These are phyloP conservation scores for Heliothis peltigera DNA, from an alignment of 2,888 invertebrate genomes.

Conservation along the genomic window DNA sequence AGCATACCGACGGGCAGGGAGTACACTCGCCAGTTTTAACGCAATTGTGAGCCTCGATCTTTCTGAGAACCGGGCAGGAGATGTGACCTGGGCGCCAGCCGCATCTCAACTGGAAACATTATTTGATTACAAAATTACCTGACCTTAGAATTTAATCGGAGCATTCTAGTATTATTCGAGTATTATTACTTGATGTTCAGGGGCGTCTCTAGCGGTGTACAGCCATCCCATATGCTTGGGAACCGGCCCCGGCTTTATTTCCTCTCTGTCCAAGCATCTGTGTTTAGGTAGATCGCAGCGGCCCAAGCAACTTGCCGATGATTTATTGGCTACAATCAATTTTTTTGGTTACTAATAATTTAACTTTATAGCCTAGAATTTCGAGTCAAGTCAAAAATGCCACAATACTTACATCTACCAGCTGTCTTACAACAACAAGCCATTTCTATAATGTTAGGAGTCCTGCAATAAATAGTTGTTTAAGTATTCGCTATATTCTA, in stretches of 20 bases:
- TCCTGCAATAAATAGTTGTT: slow-evolving; percentile 28
- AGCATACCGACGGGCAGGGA: slow-evolving; percentile 69
- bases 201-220: slow-evolving; percentile 82
- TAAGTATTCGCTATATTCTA: background rate
- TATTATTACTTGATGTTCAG: slow-evolving; percentile 80
- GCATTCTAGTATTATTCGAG: too few relatives aligned
- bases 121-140: slow-evolving; percentile 1
- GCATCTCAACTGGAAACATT: slow-evolving; percentile 78
- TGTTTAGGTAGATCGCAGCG: slow-evolving; percentile 85
- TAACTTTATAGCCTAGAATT: background rate
- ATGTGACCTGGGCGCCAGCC: slow-evolving; percentile 88
- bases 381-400: background rate
- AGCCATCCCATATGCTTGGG: slow-evolving; percentile 87
- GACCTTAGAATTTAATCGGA: background rate
- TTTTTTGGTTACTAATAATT: background rate
- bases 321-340: slow-evolving; percentile 71
- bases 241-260: slow-evolving; percentile 80
- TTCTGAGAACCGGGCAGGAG: slow-evolving; percentile 81
- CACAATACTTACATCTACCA: slow-evolving; percentile 47
- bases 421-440: slow-evolving; percentile 61
- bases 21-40: slow-evolving; percentile 71
- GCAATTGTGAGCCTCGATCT: slow-evolving; percentile 82
- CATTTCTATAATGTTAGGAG: slow-evolving; percentile 46
- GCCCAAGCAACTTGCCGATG: slow-evolving; percentile 80
- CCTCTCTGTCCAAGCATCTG: slow-evolving; percentile 77